Evolutionary conservation across 2,888 invertebrate genomes (phyloP).

Genomic region (Strigamia maritima): DNA sequence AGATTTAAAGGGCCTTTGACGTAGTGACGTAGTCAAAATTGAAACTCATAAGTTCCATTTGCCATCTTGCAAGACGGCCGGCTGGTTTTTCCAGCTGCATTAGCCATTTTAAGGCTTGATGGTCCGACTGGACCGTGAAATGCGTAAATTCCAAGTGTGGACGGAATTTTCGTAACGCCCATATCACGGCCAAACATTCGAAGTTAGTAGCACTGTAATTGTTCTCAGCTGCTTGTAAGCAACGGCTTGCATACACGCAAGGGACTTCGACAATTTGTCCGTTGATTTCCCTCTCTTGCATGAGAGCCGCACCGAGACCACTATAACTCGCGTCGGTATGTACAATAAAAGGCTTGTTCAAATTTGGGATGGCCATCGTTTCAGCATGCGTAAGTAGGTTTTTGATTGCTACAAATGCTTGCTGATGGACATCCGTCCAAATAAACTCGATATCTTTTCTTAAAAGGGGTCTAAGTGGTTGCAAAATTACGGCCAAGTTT

Average conservation of each 20-base stretch:
- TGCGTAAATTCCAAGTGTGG: background rate
- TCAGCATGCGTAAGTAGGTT: background rate
- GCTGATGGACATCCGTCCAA: background rate
- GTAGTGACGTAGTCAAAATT: background rate
- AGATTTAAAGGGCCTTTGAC: background rate
- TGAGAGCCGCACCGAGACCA: background rate
- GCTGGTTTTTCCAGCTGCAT: background rate
- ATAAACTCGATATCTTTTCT: background rate
- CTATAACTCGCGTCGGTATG: background rate
- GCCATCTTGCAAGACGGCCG: background rate
- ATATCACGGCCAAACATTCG: background rate
- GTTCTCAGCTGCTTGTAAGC: background rate
- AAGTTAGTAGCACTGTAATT: background rate
- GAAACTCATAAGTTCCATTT: background rate
- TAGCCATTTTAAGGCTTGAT: too few species aligned
- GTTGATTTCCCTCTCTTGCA: background rate
- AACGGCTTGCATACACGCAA: background rate
- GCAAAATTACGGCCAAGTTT: background rate
- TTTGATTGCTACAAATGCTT: background rate
- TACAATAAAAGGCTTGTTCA: background rate
- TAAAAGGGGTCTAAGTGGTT: background rate
- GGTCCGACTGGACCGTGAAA: background rate
- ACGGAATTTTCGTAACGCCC: background rate
- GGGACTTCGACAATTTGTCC: background rate
- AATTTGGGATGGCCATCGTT: background rate